Evolutionary conservation across 2,888 invertebrate genomes (phyloP).

Genomic region (Orthosia gracilis): DNA sequence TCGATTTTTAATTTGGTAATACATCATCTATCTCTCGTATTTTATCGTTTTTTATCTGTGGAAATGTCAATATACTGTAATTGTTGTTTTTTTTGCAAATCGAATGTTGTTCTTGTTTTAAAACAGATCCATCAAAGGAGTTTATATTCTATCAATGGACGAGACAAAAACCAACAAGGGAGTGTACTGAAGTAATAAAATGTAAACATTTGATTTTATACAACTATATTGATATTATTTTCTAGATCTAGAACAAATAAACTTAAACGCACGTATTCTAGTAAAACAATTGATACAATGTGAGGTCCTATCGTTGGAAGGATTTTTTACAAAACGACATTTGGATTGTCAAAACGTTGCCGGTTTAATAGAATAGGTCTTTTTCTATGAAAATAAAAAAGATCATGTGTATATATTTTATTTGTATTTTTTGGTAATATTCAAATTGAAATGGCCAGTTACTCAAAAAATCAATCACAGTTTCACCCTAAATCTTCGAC

Average conservation of each 20-base stretch:
- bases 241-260: neutral
- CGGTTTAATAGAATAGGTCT: too few relatives aligned
- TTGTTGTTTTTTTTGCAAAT: neutral
- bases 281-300: neutral
- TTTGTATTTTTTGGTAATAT: too few relatives aligned
- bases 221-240: neutral
- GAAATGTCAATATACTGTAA: neutral
- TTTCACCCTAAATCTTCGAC: neutral
- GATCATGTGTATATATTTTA: too few relatives aligned
- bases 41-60: constrained; percentile 43
- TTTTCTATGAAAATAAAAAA: too few relatives aligned
- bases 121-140: constrained; percentile 26
- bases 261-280: neutral
- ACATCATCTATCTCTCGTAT: constrained; percentile 39
- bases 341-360: neutral
- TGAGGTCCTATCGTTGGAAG: neutral
- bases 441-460: neutral
- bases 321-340: neutral
- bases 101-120: neutral
- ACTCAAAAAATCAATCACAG: neutral
- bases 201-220: constrained; percentile 1
- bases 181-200: constrained; percentile 5
- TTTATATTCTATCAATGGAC: constrained; percentile 8
- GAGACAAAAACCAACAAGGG: neutral
- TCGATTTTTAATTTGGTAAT: constrained; percentile 25